Percentiles rank a stretch among this genome's conserved stretches.
Conservation (phyloP, 2,113 vertebrate genomes). For the Condylura cristata region DNA sequence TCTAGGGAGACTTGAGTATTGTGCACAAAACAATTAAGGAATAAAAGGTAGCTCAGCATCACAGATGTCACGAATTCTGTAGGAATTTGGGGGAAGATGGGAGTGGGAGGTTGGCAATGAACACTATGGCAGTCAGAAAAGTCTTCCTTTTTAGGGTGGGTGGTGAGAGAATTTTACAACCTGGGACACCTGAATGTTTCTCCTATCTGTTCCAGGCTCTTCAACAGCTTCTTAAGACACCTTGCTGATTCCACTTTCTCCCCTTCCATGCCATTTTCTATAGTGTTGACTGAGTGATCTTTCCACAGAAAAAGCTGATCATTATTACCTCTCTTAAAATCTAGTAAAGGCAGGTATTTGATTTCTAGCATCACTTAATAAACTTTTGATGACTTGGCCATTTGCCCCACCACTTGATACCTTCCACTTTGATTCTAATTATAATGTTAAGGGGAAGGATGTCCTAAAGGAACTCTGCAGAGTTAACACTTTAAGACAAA, state of each 20-base stretch:
- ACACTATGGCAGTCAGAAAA: background rate
- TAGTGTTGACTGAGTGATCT: background rate
- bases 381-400: background rate
- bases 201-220: background rate
- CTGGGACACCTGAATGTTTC: background rate
- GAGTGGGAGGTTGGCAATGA: background rate
- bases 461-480: no score
- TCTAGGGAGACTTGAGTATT: background rate
- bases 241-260: background rate
- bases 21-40: background rate
- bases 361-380: background rate
- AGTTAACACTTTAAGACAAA: background rate
- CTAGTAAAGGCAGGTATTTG: no score
- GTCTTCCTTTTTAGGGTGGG: background rate
- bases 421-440: background rate
- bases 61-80: background rate
- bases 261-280: background rate
- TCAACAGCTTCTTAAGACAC: background rate
- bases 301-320: background rate
- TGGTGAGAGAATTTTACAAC: background rate
- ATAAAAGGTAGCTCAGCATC: background rate
- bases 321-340: background rate
- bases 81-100: background rate
- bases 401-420: background rate
- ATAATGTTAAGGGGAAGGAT: no score